Evolutionary conservation across 2,797 vertebrate species (phyloP), one percentile per base, ranked within the genome.

Genomic region (Prunella strophiata): DNA sequence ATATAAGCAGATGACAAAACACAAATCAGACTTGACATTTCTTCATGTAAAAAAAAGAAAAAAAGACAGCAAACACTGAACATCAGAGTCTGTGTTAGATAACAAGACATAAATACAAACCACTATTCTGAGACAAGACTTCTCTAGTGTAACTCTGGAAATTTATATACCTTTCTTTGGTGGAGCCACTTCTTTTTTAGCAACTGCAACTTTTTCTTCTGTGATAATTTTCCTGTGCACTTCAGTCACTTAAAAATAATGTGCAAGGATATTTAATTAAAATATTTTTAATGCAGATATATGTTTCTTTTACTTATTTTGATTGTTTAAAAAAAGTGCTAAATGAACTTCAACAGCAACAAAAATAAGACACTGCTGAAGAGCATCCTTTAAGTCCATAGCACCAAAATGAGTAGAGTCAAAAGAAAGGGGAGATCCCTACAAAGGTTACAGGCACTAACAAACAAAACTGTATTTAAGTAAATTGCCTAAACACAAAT

Each of bases 211-310:
- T 91, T 98, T 94, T 91, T 97, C 98, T 97, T 98, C 98, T 68
- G 97, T 97, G 63, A 98, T 95, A 94, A 98, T 96, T 83, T 91
- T 98, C 97, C 97, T 98, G 96, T 97, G 96, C 32, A 97, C 93
- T 94, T 98, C 98, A 62, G 96, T 96, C 95, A 98, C 98, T 99
- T 91, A 97, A 98, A 98, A 96, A 97, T 43, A 95, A 68, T 22
- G n/a, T 20, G 13, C 76, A 88, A 78, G 55, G 84, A 82, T 86
- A 93, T 88, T 92, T 78, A 82, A 59, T 91, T 92, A 55, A 38
- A 92, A 71, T 78, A 75, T 65, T 88, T 82, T 58, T 89, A 88
- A 72, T 78, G 12, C 5, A 79, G 14, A 32, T 21, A 67, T 40
- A 42, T 22, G 3, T 58, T 50, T 85, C 79, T 88, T 68, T 40